Conservation (phyloP, 2,113 vertebrate species). For the Bambusicola thoracicus region DNA sequence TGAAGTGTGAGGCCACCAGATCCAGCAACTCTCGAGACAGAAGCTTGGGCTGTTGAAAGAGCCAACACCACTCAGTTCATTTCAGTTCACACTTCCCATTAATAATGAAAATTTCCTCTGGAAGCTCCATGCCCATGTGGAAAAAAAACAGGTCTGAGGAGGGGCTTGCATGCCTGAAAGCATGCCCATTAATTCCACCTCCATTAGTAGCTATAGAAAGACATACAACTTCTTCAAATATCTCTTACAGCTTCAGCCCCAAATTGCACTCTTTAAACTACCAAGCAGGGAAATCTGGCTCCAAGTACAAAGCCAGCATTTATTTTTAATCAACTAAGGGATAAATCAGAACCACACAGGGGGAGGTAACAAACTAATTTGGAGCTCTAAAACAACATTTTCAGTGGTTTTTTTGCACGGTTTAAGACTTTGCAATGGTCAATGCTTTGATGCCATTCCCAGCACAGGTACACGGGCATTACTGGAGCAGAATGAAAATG, state of each 20-base stretch:
- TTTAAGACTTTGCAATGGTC: not conserved
- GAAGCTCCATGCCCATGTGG: not conserved
- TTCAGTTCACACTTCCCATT: not conserved
- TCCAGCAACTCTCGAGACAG: constrained; percentile 93
- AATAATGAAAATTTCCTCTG: not conserved
- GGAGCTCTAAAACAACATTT: no score
- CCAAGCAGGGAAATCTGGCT: not conserved
- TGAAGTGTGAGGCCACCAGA: constrained; percentile 96
- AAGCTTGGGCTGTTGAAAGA: constrained; percentile 88
- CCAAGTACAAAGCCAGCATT: not conserved
- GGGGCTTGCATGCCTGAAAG: rapidly evolving
- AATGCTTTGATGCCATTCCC: no score
- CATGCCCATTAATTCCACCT: rapidly evolving
- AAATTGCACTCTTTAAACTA: not conserved
- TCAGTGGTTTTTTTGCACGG: not conserved
- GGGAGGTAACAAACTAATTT: not conserved
- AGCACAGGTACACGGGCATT: not conserved
- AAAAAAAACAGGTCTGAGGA: not conserved
- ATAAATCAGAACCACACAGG: not conserved
- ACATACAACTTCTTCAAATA: not conserved
- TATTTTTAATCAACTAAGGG: not conserved
- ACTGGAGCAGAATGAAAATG: not conserved
- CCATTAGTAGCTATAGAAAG: not conserved
- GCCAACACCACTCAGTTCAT: not conserved
- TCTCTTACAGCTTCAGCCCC: not conserved